These are phyloP conservation scores for Drosophila varians DNA, from an alignment of 1,140 invertebrate species.

Conservation along the genomic window DNA sequence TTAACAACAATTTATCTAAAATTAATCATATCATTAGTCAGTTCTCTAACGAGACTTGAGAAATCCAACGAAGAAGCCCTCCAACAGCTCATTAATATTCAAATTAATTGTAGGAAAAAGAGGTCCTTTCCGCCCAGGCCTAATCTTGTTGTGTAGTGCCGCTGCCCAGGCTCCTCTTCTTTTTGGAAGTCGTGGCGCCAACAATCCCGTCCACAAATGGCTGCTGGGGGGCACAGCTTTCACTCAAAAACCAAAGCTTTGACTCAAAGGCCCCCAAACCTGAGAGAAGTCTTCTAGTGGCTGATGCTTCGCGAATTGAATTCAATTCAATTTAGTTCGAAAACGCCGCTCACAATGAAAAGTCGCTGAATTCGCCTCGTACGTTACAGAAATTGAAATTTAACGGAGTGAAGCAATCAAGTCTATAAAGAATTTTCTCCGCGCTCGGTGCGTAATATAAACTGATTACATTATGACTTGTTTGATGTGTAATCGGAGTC, in stretches of 20 bases:
- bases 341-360: conserved; percentile 59
- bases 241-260: conserved; percentile 47
- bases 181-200: conserved; percentile 47
- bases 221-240: conserved; percentile 64
- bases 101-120: conserved; percentile 26
- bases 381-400: conserved; percentile 21
- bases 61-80: neutral
- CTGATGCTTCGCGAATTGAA: conserved; percentile 51
- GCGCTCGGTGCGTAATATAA: conserved; percentile 58
- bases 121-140: neutral
- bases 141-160: conserved; percentile 35
- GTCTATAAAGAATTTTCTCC: conserved; percentile 27
- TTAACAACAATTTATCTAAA: too few species aligned
- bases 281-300: conserved; percentile 34
- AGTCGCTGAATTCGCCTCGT: conserved; percentile 45
- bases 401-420: conserved; percentile 19
- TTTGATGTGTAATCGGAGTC: conserved; percentile 41
- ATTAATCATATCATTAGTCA: conserved; percentile 6
- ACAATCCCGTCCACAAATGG: conserved; percentile 23
- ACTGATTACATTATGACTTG: conserved; percentile 4
- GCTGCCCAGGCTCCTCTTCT: conserved; percentile 24
- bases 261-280: conserved; percentile 11
- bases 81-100: conserved; percentile 27
- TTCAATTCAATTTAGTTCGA: conserved; percentile 62
- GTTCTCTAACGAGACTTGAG: neutral